A percentile compares a stretch with the other conserved stretches of the same genome.
Conservation (phyloP, 1,140 invertebrate species). For the Nephila pilipes region DNA sequence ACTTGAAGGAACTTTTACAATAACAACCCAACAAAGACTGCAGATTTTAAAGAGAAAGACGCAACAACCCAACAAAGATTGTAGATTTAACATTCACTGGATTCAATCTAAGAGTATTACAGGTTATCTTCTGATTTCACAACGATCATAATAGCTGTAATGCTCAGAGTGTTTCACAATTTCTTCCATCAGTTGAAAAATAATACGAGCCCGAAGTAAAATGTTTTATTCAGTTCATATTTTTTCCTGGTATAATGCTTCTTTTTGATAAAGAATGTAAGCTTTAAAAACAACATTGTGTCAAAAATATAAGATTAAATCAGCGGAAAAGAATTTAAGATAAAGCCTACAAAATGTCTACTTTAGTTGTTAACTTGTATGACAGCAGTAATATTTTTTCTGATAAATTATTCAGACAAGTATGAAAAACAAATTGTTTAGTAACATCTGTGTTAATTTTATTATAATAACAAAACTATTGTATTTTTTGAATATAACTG, state of each 20-base stretch:
- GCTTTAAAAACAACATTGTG: too few species aligned
- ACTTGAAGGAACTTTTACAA: not conserved
- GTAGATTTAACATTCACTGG: not conserved
- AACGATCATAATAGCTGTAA: not conserved
- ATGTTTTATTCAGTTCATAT: not conserved
- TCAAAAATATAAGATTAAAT: too few species aligned
- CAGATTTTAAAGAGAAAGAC: not conserved
- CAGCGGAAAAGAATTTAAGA: too few species aligned
- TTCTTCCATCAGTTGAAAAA: not conserved
- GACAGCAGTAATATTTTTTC: too few species aligned
- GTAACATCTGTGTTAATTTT: too few species aligned
- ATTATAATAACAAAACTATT: too few species aligned
- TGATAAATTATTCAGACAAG: too few species aligned
- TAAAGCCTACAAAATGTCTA: too few species aligned
- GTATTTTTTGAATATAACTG: too few species aligned
- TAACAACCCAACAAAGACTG: not conserved
- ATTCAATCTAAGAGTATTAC: slow-evolving; percentile 14
- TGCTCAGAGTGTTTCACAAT: not conserved
- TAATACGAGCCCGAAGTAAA: not conserved
- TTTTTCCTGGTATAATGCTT: not conserved
- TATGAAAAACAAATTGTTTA: too few species aligned
- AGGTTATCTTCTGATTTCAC: slow-evolving; percentile 22
- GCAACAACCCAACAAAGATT: not conserved
- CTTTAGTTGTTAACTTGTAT: too few species aligned
- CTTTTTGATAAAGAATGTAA: too few species aligned